Conservation (phyloP, 64 coral and sea anemone genomes). For the Hydrozoanthus tunicans region DNA sequence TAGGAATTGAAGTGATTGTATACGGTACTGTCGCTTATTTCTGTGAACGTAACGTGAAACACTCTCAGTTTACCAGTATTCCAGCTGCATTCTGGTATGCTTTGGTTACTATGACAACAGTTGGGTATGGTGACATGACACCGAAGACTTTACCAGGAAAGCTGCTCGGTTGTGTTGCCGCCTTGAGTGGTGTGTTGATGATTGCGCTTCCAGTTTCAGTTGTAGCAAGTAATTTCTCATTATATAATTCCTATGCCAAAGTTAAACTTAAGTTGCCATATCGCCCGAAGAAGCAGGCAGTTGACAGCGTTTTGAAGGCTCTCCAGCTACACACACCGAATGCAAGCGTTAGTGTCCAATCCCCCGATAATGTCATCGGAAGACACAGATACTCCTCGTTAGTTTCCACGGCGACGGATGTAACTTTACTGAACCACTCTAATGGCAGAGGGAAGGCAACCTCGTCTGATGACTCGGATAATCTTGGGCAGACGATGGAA, state of each 20-base stretch:
- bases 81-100: constrained; percentile 96
- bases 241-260: constrained; percentile 94
- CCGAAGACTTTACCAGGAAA: constrained; percentile 82
- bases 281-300: constrained; percentile 76
- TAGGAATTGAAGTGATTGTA: constrained; percentile 77
- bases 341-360: constrained; percentile 72
- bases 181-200: constrained; percentile 88
- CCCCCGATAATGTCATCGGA: constrained; percentile 32
- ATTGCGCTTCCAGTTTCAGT: constrained; percentile 95
- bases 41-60: constrained; percentile 65
- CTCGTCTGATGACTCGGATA: constrained; percentile 12
- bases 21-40: constrained; percentile 91
- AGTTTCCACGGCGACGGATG: constrained; percentile 38
- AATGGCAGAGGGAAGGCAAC: constrained; percentile 27
- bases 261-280: constrained; percentile 87
- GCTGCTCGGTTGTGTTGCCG: constrained; percentile 77
- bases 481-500: constrained; percentile 11
- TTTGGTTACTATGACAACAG: constrained; percentile 98
- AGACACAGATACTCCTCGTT: constrained; percentile 38
- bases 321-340: constrained; percentile 84
- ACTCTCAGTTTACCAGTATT: constrained; percentile 78
- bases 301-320: constrained; percentile 84
- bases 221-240: constrained; percentile 88
- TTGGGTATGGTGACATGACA: constrained; percentile 93
- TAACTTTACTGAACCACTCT: constrained; percentile 25